Base-by-base conservation (phyloP, 2,888 invertebrate species). In the Mythimna loreyi region DNA sequence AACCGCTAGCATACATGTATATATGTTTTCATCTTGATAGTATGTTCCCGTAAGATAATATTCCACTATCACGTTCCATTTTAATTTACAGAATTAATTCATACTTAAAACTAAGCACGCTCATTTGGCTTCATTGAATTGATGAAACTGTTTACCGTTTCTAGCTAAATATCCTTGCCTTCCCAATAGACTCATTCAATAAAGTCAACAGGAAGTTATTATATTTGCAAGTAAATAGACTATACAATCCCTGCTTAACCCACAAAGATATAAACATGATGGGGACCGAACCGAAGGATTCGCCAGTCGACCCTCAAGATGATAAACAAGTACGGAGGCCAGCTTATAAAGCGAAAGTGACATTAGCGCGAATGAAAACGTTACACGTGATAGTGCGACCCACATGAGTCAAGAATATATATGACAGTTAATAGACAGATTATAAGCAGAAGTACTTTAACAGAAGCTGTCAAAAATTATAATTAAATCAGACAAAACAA, bases 341-440 rank as follows among this genome's bases (percentile, higher is more conserved):
- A 56, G 75, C 65, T 72, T 72, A 67, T 84, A 80, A 84, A 80
- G 57, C 65, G 71, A 84, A 81, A 64, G 78, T 80, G 82, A 78
- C 73, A 80, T 80, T 81, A 83, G 72, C 47, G 58, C 45, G 73
- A 78, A 84, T 80, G 75, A 84, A 81, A 84, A 80, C 67, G 68
- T 83, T 72, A 78, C 75, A 80, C 69, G 75, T 81, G 60, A 80
- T 73, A 81, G 73, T 78, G 61, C 23, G 71, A 69, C 67, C 67
- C 68, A 69, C 72, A 75, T 73, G 65, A 70, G 56, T 75, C 47
- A 68, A 75, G 67, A 72, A 72, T 78, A 53, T 78, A 55, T 73
- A 67, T 68, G 66, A 49, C 36, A 55, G 59, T 33, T 75, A 78
- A 65, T 45, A 45, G 25, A 33, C 67, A 80, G 63, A 49, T 36